Conservation (phyloP, 2,888 invertebrate species). For the Hypolimnas misippus region DNA sequence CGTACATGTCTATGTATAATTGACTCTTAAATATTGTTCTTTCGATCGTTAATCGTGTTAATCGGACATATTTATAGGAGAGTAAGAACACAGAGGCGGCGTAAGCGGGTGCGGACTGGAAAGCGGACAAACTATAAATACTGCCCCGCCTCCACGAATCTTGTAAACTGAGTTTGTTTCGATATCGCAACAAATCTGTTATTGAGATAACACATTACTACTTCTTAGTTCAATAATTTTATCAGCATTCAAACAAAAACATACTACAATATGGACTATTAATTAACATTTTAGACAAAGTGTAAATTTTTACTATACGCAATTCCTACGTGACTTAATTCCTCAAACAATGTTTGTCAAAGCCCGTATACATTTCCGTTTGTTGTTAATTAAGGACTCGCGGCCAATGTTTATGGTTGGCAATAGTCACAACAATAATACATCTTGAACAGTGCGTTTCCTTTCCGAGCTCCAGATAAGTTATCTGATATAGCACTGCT, state of each 20-base stretch:
- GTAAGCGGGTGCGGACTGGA: conserved; percentile 34
- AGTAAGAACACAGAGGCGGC: conserved; percentile 45
- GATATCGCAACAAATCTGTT: background rate
- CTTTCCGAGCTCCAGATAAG: conserved; percentile 59
- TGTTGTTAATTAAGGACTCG: conserved; percentile 71
- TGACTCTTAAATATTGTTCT: conserved; percentile 78
- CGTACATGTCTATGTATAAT: conserved; percentile 74
- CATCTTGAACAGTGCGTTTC: conserved; percentile 61
- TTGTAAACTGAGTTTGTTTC: background rate
- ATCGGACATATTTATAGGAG: conserved; percentile 74
- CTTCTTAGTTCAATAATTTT: too few relatives aligned
- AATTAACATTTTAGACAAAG: too few relatives aligned
- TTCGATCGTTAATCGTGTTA: conserved; percentile 72
- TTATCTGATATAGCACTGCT: conserved; percentile 75
- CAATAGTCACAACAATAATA: conserved; percentile 74
- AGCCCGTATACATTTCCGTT: conserved; percentile 59
- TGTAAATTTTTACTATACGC: background rate
- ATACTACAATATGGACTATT: too few relatives aligned
- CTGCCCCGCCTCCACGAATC: conserved; percentile 15
- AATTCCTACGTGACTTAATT: background rate
- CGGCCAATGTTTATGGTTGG: conserved; percentile 63
- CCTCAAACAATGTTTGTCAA: conserved; percentile 25
- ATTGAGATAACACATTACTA: background rate
- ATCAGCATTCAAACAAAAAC: too few relatives aligned
- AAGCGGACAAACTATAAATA: conserved; percentile 29